Conservation (phyloP, 2,113 vertebrate genomes). For the Oryzias melastigma region DNA sequence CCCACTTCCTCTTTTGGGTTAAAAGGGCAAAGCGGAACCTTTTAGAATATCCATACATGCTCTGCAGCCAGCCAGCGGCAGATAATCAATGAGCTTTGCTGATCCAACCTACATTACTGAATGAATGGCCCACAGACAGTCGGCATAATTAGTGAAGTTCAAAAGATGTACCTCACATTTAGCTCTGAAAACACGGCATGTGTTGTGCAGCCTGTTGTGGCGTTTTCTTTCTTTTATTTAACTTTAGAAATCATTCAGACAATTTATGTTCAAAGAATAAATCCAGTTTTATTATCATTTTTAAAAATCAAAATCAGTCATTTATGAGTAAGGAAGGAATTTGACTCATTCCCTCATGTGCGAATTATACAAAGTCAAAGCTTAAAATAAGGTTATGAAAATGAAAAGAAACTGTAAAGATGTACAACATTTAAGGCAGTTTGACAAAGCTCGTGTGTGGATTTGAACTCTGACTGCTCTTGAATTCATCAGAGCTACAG, state of each 20-base stretch:
- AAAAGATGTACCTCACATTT: conserved; percentile 17
- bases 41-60: conserved; percentile 35
- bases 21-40: conserved; percentile 41
- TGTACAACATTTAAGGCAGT: too few relatives aligned
- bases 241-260: not conserved
- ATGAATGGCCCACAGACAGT: conserved; percentile 41
- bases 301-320: too few relatives aligned
- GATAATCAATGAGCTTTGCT: conserved; percentile 46
- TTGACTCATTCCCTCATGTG: too few relatives aligned
- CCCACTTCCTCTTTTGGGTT: conserved; percentile 25
- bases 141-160: conserved; percentile 36
- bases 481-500: too few relatives aligned
- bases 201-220: not conserved
- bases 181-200: not conserved
- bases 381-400: too few relatives aligned
- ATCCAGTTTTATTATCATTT: too few relatives aligned
- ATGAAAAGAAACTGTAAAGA: too few relatives aligned
- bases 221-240: not conserved
- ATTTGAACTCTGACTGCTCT: too few relatives aligned
- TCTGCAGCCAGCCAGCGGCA: conserved; percentile 19
- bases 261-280: too few relatives aligned
- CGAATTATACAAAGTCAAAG: too few relatives aligned
- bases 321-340: too few relatives aligned
- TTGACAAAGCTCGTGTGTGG: too few relatives aligned
- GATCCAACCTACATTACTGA: conserved; percentile 58